Conservation (phyloP, 1,140 invertebrate genomes). For the Stratiolaelaps scimitus region DNA sequence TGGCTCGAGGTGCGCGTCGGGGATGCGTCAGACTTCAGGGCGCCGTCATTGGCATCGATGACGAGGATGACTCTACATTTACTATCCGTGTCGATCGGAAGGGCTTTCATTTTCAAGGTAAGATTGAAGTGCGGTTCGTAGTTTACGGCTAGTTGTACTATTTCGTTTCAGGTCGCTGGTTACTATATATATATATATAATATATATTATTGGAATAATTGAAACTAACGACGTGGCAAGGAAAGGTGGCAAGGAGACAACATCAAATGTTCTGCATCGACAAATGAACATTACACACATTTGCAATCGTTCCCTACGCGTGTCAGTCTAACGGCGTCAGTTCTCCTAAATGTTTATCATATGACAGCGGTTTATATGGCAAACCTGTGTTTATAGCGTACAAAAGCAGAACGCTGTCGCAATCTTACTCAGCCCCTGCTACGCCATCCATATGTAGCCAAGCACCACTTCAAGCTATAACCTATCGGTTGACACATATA, state of each 20-base stretch:
- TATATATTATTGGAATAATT: no score
- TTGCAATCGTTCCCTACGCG: no score
- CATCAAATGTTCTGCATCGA: no score
- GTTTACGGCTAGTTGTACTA: neutral
- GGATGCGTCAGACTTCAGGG: constrained; percentile 76
- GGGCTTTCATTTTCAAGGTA: constrained; percentile 90
- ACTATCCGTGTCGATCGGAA: constrained; percentile 97
- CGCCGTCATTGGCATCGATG: constrained; percentile 94
- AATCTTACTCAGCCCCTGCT: no score
- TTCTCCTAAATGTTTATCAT: no score
- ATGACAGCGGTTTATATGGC: neutral
- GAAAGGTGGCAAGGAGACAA: no score
- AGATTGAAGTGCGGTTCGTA: constrained; percentile 12
- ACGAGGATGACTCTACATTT: constrained; percentile 97
- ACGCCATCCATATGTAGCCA: no score
- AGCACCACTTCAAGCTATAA: no score
- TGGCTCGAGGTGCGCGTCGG: constrained; percentile 84
- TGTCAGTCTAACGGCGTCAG: no score
- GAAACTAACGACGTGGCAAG: no score
- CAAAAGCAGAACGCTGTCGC: constrained; percentile 27
- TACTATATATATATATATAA: constrained; percentile 11
- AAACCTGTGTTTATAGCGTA: neutral
- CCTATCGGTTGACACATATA: no score
- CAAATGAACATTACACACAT: no score
- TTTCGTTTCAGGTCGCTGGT: constrained; percentile 7